A percentile compares a stretch with the other conserved stretches of the same genome.
Evolutionary conservation across 2,113 vertebrate species (phyloP).

Genomic region (Indicator indicator): DNA sequence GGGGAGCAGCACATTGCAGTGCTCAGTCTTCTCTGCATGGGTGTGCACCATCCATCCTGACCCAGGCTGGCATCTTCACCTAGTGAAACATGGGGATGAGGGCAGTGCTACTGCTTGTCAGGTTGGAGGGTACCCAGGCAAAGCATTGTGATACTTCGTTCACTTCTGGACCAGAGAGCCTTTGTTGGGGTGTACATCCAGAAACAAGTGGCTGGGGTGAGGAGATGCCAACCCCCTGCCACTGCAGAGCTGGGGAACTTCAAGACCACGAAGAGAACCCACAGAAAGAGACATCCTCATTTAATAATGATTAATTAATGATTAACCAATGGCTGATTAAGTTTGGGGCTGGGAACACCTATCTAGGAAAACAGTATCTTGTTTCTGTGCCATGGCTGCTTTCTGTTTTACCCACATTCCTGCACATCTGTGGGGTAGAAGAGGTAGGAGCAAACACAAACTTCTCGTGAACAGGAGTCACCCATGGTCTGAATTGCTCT

Average conservation of each 20-base stretch:
- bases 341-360: not conserved
- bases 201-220: not conserved
- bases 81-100: not conserved
- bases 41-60: not conserved
- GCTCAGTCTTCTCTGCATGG: rapidly evolving
- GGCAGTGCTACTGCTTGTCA: not conserved
- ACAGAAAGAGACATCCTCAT: not conserved
- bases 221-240: not conserved
- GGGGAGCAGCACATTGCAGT: not conserved
- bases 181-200: rapidly evolving
- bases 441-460: rapidly evolving
- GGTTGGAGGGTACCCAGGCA: not conserved
- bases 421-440: not conserved
- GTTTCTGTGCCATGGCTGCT: rapidly evolving
- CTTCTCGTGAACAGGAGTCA: not conserved
- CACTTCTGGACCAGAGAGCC: not conserved
- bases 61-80: not conserved
- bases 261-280: not conserved
- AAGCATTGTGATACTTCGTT: not conserved
- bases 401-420: not conserved
- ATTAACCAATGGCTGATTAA: not conserved
- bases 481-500: rapidly evolving
- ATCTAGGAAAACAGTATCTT: not conserved
- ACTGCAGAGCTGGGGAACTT: not conserved
- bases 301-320: too few species aligned